phyloP scores from a whole-genome alignment of 2,888 invertebrate species.

The Punctoribates punctum region DNA sequence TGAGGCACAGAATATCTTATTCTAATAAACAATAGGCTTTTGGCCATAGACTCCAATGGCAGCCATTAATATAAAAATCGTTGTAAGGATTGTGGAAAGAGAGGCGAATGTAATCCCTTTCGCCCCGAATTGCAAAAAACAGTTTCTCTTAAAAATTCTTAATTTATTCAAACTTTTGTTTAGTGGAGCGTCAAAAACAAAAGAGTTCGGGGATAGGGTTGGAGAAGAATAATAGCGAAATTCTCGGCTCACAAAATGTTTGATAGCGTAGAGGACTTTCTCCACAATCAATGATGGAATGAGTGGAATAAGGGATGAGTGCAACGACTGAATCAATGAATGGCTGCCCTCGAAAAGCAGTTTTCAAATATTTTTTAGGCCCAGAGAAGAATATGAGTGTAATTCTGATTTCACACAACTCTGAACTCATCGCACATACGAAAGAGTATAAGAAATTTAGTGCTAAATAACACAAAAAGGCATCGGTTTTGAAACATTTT shows the following conservation, averaged over 20 bases:
- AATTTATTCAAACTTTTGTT: slow-evolving; percentile 40
- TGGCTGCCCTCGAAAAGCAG: not conserved
- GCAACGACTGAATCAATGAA: slow-evolving; percentile 8
- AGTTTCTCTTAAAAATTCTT: slow-evolving; percentile 27
- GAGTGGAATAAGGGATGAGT: slow-evolving; percentile 21
- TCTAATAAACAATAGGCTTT: slow-evolving; percentile 36
- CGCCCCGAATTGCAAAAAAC: slow-evolving; percentile 5
- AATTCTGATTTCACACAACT: slow-evolving; percentile 48
- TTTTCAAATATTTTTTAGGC: not conserved
- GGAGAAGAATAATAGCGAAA: slow-evolving; percentile 19
- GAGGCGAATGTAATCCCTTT: slow-evolving; percentile 31
- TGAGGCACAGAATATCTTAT: slow-evolving; percentile 12
- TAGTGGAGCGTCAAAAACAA: slow-evolving; percentile 38
- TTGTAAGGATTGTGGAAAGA: not conserved
- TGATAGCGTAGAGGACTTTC: not conserved
- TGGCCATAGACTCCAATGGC: slow-evolving; percentile 10
- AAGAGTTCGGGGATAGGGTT: slow-evolving; percentile 11
- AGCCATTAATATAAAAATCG: slow-evolving; percentile 32
- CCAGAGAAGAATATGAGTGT: slow-evolving; percentile 19
- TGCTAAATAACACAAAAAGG: not conserved
- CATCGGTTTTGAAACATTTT: slow-evolving; percentile 32
- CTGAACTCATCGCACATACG: slow-evolving; percentile 42
- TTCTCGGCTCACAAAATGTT: slow-evolving; percentile 14
- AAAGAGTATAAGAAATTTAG: slow-evolving; percentile 18
- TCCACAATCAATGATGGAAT: slow-evolving; percentile 18